Evolutionary conservation across 2,797 vertebrate species (phyloP).

Genomic region (Loris lydekkerianus): DNA sequence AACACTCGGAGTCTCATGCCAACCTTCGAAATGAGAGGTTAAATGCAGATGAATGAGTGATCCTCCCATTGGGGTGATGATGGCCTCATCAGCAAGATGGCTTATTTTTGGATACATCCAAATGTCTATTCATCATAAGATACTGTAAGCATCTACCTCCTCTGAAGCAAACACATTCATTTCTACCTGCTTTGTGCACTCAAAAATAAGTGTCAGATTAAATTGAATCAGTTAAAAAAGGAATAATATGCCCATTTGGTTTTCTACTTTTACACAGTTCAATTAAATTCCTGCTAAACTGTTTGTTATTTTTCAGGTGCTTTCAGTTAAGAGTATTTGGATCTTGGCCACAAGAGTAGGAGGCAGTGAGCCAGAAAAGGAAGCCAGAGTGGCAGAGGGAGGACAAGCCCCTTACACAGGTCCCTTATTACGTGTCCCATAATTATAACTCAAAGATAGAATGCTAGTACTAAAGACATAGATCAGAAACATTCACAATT

Average conservation of each 20-base stretch:
- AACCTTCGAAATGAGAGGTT: neutral
- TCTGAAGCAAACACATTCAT: conserved; percentile 15
- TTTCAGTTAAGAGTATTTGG: conserved; percentile 54
- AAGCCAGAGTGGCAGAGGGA: conserved; percentile 13
- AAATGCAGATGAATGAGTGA: neutral
- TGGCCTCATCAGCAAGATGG: neutral
- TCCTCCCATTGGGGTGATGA: neutral
- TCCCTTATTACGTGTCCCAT: neutral
- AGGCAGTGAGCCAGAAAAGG: conserved; percentile 50
- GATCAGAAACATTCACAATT: neutral
- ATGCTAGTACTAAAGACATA: neutral
- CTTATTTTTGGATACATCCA: neutral
- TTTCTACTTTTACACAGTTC: conserved; percentile 50
- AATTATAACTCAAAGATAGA: conserved; percentile 26
- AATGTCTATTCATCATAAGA: neutral
- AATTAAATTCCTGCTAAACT: conserved; percentile 57
- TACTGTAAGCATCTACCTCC: neutral
- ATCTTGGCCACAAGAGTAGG: conserved; percentile 28
- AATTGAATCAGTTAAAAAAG: conserved; percentile 25
- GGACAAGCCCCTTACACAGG: neutral
- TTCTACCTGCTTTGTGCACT: neutral
- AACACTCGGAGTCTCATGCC: neutral
- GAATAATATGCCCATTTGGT: conserved; percentile 9
- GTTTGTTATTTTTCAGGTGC: conserved; percentile 63
- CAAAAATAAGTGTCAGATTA: neutral